Evolutionary conservation across 2,113 vertebrate species (phyloP), one percentile per base, ranked within the genome.

Genomic region (Microcebus ravelobensis): DNA sequence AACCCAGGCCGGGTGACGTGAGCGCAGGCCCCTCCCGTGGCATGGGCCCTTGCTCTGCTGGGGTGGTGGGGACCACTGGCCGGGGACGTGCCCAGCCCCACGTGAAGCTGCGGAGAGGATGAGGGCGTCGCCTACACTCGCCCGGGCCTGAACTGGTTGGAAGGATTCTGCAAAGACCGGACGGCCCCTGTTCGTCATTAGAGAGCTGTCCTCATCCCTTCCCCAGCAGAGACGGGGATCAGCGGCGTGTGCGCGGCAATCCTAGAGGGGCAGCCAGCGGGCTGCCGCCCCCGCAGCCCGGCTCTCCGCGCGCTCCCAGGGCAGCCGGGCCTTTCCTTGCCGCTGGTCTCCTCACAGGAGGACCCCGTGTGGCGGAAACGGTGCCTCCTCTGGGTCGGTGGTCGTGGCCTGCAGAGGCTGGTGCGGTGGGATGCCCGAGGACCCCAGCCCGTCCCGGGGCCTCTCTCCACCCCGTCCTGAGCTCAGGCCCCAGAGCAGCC

Each of bases 181-280:
- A 34, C 80, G 8, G 45, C 36, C 74, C 11, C 25, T 21, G 10
- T 68, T 42, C 7, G 3, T 3, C 9, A 39, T 8, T 1, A 52
- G 48, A 21, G 17, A 50, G 70, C 17, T 5, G 21, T 17, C 34
- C 36, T 9, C 3, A 13, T 50, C 50, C 76, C 27, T 6, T 27
- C 31, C 52, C 31, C 45, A 29, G 42, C 10, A 0, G 5, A 70
- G 63, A 25, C 42, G 50, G 67, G 6, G 13, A 45, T 12, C 1
- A 20, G 4, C 0, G 5, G 6, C 34, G 4, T 0, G 27, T 0
- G 39, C 23, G 27, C 0, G 0, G 52, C 27, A 1, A 0, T 52
- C 36, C 42, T 7, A 6, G 34, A 14, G 3, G 23, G 65, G 2
- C 0, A 0, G 20, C 7, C 2, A 8, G 67, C 0, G 0, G 3